Conservation (phyloP, 2,888 invertebrate genomes). For the Troides oblongomaculatus region DNA sequence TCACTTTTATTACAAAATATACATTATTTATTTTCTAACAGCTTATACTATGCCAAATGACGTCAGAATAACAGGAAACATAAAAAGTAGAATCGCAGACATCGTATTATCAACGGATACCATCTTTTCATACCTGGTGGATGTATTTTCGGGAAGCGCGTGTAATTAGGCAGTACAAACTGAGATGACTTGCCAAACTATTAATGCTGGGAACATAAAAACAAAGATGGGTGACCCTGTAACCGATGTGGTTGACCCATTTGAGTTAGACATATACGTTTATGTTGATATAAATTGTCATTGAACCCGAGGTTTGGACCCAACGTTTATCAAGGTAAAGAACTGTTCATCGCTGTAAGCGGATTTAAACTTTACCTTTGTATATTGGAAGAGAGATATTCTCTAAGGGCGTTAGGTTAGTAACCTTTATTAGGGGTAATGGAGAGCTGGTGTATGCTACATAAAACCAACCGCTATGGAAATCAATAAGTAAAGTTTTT, state of each 20-base stretch:
- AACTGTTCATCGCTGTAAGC: too few relatives aligned
- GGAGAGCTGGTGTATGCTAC: too few relatives aligned
- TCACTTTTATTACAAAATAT: conserved; percentile 1
- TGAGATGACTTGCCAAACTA: conserved; percentile 17
- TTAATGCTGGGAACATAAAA: conserved; percentile 4
- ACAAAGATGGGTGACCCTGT: conserved; percentile 18
- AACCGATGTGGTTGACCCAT: conserved; percentile 21
- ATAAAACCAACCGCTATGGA: too few relatives aligned
- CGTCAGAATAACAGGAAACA: conserved; percentile 15
- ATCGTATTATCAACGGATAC: conserved; percentile 11
- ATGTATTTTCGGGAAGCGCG: conserved; percentile 7
- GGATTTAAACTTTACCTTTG: too few relatives aligned
- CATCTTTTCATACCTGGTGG: conserved; percentile 20
- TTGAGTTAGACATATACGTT: conserved; percentile 8
- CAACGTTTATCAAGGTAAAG: too few relatives aligned
- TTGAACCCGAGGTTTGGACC: conserved; percentile 3
- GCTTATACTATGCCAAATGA: conserved; percentile 2
- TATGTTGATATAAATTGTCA: conserved; percentile 4
- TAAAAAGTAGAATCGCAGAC: conserved; percentile 17
- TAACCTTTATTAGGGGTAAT: too few relatives aligned
- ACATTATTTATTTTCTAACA: conserved; percentile 14
- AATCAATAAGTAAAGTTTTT: too few relatives aligned
- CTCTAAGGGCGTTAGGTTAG: too few relatives aligned
- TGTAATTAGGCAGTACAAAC: conserved; percentile 14
- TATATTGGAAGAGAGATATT: too few relatives aligned